Evolutionary conservation across 2,797 vertebrate species (phyloP), one percentile per base, ranked within the genome.

Genomic region (Hippoglossus hippoglossus): DNA sequence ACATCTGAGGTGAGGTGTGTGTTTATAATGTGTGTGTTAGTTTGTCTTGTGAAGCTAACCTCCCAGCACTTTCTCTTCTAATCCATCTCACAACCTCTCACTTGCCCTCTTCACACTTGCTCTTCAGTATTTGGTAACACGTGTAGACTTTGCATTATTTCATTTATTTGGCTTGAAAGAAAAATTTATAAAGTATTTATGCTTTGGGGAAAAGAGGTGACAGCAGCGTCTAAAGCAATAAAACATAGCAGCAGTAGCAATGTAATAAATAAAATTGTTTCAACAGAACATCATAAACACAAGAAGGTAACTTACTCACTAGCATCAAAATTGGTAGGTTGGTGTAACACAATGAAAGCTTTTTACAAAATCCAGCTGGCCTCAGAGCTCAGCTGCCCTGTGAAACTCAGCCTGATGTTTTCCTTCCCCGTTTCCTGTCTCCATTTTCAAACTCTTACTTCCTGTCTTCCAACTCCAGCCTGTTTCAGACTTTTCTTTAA

Each of bases 151-250:
- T 94, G 94, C 92, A 94, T 93, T 89, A 86, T 84, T 91, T 92
- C 62, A 91, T 71, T 80, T 93, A 92, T 95, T 94, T 94, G 92
- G 93, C 88, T 92, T 92, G 61, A 87, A 81, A 84, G 26, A 21
- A 65, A 80, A 67, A 80, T 59, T 44, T 73, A 80, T 77, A 85
- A 88, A 87, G 61, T 80, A 81, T 87, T 87, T 75, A 75, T 91
- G 91, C 92, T 94, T 95, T 95, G 91, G 93, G 91, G 91, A 87
- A 87, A 87, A 90, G 54, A 87, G 85, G 81, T 77, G 81, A 92
- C 89, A 94, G 93, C 92, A 95, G 94, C 89, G 76, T 94, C 92
- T 93, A 94, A 94, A 93, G 86, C 89, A 93, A 93, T 86, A 73
- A 83, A 84, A 89, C 74, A 82, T 86, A 94, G 93, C 90, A 94